Evolutionary conservation across 2,888 invertebrate species (phyloP).

Genomic region (Plusia festucae): DNA sequence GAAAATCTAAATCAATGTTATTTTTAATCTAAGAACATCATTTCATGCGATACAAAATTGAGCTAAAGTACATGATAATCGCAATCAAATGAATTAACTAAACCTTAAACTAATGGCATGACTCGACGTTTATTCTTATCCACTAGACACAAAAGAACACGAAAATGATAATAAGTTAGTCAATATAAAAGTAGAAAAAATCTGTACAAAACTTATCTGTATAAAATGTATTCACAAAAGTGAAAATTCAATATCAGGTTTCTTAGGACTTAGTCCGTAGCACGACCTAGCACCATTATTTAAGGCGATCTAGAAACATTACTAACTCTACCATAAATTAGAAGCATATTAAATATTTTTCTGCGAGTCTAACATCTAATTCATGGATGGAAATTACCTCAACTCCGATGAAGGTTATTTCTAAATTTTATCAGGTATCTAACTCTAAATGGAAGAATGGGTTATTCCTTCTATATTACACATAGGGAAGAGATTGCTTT

Average conservation of each 20-base stretch:
- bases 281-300: constrained; percentile 87
- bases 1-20: constrained; percentile 50
- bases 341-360: constrained; percentile 57
- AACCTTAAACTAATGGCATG: constrained; percentile 86
- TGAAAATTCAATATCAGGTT: constrained; percentile 80
- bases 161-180: constrained; percentile 61
- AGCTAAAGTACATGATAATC: constrained; percentile 54
- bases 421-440: constrained; percentile 66
- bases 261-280: constrained; percentile 83
- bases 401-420: constrained; percentile 56
- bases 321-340: constrained; percentile 56
- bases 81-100: constrained; percentile 62
- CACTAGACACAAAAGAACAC: constrained; percentile 68
- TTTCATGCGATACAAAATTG: constrained; percentile 47
- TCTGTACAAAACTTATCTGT: constrained; percentile 83
- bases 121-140: constrained; percentile 82
- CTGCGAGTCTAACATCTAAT: constrained; percentile 53
- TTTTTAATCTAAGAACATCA: constrained; percentile 35
- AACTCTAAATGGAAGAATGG: constrained; percentile 59
- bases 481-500: constrained; percentile 31
- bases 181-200: constrained; percentile 65
- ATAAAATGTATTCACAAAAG: constrained; percentile 78
- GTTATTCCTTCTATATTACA: constrained; percentile 51
- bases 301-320: constrained; percentile 67
- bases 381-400: constrained; percentile 64